phyloP scores from a whole-genome alignment of 2,113 vertebrate genomes.

The Pantherophis guttatus region DNA sequence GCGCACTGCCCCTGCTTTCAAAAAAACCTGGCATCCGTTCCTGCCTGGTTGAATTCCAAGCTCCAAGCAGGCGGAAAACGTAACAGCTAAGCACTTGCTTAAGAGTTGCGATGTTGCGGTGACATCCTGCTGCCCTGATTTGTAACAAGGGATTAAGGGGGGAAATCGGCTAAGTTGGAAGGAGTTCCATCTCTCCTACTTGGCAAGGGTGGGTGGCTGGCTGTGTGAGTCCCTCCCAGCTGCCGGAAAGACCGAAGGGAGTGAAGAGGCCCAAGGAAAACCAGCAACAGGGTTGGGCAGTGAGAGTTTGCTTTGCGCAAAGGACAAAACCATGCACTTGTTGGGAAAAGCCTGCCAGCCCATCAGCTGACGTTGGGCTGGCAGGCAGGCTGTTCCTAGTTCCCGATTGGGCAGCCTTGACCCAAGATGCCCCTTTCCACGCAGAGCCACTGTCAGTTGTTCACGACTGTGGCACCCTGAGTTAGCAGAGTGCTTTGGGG shows the following conservation, averaged over 20 bases:
- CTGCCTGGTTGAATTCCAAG: constrained; percentile 3
- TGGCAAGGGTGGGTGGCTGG: background rate
- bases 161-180: background rate
- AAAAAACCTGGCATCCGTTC: fast-evolving
- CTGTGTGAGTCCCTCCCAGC: too few species aligned
- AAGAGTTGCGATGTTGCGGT: constrained; percentile 41
- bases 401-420: background rate
- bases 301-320: background rate
- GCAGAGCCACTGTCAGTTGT: background rate
- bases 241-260: background rate
- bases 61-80: constrained; percentile 2
- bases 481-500: background rate
- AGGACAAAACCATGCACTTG: background rate
- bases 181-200: background rate
- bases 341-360: background rate
- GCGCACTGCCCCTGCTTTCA: background rate
- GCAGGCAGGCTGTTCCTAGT: background rate
- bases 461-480: background rate
- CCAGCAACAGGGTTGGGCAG: background rate
- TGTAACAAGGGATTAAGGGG: constrained; percentile 53
- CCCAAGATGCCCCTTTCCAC: background rate
- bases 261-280: background rate
- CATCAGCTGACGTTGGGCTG: background rate
- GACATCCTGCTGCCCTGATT: constrained; percentile 68
- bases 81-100: constrained; percentile 39